These are phyloP conservation scores for Bruchidius siliquastri DNA, from an alignment of 2,888 invertebrate species.

Conservation along the genomic window DNA sequence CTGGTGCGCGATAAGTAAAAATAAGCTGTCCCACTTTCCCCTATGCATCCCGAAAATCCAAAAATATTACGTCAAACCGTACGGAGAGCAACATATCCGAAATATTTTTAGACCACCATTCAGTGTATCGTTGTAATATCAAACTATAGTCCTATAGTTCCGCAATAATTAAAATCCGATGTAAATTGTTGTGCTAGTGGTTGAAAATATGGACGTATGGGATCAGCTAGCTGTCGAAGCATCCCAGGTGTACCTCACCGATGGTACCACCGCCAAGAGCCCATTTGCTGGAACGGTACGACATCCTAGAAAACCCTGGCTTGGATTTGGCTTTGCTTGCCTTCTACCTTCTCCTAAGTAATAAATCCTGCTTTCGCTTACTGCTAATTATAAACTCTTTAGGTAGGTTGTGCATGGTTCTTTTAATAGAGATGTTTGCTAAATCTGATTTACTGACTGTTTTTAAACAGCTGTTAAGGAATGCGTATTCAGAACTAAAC, in stretches of 20 bases:
- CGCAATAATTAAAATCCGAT: background rate
- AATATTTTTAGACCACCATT: background rate
- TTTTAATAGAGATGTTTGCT: background rate
- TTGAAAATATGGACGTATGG: constrained; percentile 67
- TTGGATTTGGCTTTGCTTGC: background rate
- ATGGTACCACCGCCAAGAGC: constrained; percentile 72
- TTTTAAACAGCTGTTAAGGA: background rate
- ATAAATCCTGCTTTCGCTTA: background rate
- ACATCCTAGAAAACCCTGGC: background rate
- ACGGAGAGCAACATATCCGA: background rate
- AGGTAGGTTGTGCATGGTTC: background rate
- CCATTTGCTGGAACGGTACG: constrained; percentile 81
- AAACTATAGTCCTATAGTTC: background rate
- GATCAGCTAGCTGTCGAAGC: constrained; percentile 85
- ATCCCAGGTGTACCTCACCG: constrained; percentile 78
- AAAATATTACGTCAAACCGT: constrained; percentile 10
- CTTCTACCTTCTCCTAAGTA: background rate
- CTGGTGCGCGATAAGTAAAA: background rate
- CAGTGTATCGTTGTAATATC: constrained; percentile 7
- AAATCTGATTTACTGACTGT: background rate
- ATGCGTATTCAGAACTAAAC: background rate
- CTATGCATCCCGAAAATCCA: background rate
- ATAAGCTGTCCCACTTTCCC: background rate
- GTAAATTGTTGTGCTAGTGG: constrained; percentile 20
- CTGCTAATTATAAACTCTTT: background rate